These are phyloP conservation scores for Heliocidaris tuberculata DNA, from an alignment of 35 echinoderm and acorn worm species.

Conservation along the genomic window DNA sequence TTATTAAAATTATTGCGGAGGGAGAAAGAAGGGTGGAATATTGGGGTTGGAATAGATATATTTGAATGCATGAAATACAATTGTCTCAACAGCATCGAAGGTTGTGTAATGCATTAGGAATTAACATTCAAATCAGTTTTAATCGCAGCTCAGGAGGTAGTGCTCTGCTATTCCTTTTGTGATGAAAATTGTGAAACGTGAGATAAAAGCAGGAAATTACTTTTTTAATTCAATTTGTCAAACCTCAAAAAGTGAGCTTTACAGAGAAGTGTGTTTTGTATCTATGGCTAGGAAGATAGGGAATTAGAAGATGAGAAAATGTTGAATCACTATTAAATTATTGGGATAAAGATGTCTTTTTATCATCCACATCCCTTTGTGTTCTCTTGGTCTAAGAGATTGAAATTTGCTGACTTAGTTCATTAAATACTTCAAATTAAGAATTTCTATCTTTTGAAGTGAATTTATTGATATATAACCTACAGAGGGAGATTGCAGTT, in stretches of 20 bases:
- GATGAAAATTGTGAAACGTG: not conserved
- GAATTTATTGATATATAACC: not conserved
- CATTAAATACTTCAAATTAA: not conserved
- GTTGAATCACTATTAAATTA: not conserved
- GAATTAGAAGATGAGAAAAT: not conserved
- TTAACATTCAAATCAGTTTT: constrained; percentile 19
- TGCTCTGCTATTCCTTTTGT: not conserved
- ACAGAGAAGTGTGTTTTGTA: not conserved
- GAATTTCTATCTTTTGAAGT: not conserved
- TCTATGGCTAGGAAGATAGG: not conserved
- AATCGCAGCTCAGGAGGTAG: not conserved
- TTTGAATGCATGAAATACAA: constrained; percentile 4
- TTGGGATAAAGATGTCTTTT: not conserved
- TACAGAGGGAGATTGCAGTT: not conserved
- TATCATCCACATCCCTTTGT: no score
- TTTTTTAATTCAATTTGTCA: not conserved
- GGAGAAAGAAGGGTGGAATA: not conserved
- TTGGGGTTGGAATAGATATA: not conserved
- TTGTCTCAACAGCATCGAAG: constrained; percentile 1
- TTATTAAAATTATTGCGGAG: not conserved
- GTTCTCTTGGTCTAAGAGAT: not conserved
- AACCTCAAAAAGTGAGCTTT: constrained; percentile 9
- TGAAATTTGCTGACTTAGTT: not conserved
- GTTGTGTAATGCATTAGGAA: constrained; percentile 17
- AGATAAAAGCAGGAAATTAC: constrained; percentile 1